Percentiles rank a stretch among this genome's conserved stretches.
These are phyloP conservation scores for Lepilemur septentrionalis DNA, from an alignment of 2,797 vertebrate genomes.

Conservation along the genomic window DNA sequence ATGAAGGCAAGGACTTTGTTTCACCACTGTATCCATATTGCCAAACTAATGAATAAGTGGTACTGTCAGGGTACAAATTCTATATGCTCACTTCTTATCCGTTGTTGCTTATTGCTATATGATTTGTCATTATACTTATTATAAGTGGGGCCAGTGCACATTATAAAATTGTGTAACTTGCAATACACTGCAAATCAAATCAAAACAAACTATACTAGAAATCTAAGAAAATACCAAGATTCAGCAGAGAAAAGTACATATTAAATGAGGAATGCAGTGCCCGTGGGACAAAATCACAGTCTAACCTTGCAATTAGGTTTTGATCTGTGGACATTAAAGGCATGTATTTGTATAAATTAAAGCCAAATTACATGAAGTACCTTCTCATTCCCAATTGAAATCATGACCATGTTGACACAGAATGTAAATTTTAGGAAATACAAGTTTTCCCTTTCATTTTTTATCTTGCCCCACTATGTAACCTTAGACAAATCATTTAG, in stretches of 20 bases:
- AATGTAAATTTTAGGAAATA: not conserved
- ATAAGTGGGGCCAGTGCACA: not conserved
- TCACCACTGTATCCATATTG: not conserved
- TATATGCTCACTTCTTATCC: not conserved
- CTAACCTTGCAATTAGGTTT: slow-evolving; percentile 26
- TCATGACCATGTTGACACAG: not conserved
- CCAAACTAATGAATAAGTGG: not conserved
- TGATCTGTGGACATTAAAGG: slow-evolving; percentile 17
- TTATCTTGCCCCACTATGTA: not conserved
- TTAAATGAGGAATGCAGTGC: not conserved
- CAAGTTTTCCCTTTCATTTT: not conserved
- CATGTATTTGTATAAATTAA: slow-evolving; percentile 32
- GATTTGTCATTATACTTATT: not conserved
- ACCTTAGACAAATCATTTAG: not conserved
- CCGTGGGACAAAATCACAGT: not conserved
- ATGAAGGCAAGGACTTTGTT: not conserved
- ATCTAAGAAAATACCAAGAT: slow-evolving; percentile 31
- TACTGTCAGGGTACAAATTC: not conserved
- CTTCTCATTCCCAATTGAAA: slow-evolving; percentile 32
- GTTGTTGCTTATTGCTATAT: not conserved
- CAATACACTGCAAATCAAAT: slow-evolving; percentile 29
- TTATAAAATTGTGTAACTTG: slow-evolving; percentile 45
- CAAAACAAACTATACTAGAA: slow-evolving; percentile 21
- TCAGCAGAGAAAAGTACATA: not conserved
- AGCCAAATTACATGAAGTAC: not conserved